Percentiles rank a stretch among this genome's conserved stretches.
Conservation (phyloP, 1,140 invertebrate species). For the Theocolax elegans region DNA sequence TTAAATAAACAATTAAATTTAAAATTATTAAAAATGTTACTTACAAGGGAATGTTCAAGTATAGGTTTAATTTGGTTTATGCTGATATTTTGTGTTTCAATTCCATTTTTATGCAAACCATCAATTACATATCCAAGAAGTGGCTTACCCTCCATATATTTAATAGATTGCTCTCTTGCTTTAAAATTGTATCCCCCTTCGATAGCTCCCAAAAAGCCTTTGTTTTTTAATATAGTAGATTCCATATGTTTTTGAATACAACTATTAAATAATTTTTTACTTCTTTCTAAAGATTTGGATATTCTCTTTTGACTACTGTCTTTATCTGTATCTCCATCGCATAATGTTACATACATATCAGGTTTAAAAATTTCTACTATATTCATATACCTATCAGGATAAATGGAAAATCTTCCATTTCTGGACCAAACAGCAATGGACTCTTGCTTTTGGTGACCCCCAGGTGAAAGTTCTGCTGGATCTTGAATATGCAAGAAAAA, state of each 20-base stretch:
- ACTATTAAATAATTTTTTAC: constrained; percentile 69
- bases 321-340: constrained; percentile 82
- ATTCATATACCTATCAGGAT: constrained; percentile 77
- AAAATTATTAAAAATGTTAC: constrained; percentile 46
- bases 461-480: constrained; percentile 70
- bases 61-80: constrained; percentile 71
- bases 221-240: constrained; percentile 66
- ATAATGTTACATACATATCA: constrained; percentile 81
- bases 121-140: constrained; percentile 80
- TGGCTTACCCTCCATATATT: constrained; percentile 71
- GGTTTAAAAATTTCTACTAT: constrained; percentile 80
- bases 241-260: constrained; percentile 71
- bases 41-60: constrained; percentile 72
- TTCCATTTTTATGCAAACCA: constrained; percentile 80
- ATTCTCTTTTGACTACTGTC: constrained; percentile 76
- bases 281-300: constrained; percentile 74
- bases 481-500: constrained; percentile 76
- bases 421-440: constrained; percentile 79
- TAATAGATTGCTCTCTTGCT: constrained; percentile 71
- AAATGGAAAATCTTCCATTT: constrained; percentile 75
- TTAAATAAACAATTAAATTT: constrained; percentile 6
- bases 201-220: constrained; percentile 75
- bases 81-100: constrained; percentile 70
- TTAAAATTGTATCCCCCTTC: constrained; percentile 78
- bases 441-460: constrained; percentile 76